Conservation (phyloP, 2,113 vertebrate species). For the Cathartes aura region DNA sequence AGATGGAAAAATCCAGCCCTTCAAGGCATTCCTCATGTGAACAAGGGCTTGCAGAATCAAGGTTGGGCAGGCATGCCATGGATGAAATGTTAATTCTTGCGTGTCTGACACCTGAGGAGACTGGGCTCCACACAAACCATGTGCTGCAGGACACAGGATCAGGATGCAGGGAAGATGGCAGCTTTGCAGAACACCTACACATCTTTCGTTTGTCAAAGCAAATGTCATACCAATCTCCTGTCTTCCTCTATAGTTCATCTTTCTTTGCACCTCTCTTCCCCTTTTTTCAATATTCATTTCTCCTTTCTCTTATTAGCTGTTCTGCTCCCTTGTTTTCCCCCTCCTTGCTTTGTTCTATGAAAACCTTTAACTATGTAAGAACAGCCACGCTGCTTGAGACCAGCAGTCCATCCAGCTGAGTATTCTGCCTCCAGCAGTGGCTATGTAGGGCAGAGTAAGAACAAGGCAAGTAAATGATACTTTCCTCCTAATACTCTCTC, state of each 20-base stretch:
- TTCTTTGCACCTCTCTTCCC: background rate
- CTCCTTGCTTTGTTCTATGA: background rate
- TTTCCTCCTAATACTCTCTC: background rate
- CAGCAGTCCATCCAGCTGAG: background rate
- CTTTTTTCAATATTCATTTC: background rate
- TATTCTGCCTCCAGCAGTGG: background rate
- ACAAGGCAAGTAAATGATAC: background rate
- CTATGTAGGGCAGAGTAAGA: background rate
- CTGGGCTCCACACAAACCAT: background rate
- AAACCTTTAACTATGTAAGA: background rate
- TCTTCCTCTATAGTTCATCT: background rate
- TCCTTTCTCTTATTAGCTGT: background rate
- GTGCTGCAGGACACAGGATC: background rate
- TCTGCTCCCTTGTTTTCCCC: background rate
- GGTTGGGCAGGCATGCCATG: slow-evolving; percentile 7
- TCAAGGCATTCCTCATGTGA: slow-evolving; percentile 33
- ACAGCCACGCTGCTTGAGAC: background rate
- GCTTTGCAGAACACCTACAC: slow-evolving; percentile 8
- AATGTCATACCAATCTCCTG: background rate
- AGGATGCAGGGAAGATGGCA: slow-evolving; percentile 14
- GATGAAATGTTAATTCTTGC: slow-evolving; percentile 38
- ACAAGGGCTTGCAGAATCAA: slow-evolving; percentile 46
- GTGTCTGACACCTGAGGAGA: background rate
- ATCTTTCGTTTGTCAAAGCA: background rate
- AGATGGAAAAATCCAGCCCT: slow-evolving; percentile 35